phyloP scores from a whole-genome alignment of 2,797 vertebrate genomes.

The Sarcophilus harrisii region DNA sequence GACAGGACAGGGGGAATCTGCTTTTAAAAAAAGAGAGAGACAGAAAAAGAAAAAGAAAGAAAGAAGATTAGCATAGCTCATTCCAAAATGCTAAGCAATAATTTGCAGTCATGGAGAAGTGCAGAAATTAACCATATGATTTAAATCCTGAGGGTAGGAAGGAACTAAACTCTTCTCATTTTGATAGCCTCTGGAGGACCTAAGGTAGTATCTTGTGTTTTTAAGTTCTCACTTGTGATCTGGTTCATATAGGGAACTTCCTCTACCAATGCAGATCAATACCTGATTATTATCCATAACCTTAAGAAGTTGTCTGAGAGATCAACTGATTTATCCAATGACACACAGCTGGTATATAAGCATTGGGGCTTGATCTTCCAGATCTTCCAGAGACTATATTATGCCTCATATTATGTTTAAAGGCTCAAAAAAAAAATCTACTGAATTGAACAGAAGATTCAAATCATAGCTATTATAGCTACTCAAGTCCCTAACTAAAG shows the following conservation, averaged over 20 bases:
- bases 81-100: neutral
- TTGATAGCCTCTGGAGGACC: neutral
- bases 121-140: neutral
- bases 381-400: neutral
- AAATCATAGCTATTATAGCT: neutral
- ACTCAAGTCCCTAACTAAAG: neutral
- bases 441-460: conserved; percentile 10
- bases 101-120: neutral
- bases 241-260: neutral
- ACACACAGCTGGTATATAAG: neutral
- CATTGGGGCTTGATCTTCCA: neutral
- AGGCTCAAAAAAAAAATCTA: neutral
- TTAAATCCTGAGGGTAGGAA: neutral
- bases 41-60: neutral
- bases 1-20: neutral
- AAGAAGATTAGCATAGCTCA: neutral
- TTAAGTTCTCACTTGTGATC: neutral
- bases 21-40: no score
- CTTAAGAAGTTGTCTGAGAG: neutral
- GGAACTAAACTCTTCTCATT: neutral
- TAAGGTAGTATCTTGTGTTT: neutral
- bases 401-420: neutral
- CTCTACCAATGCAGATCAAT: neutral
- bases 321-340: neutral
- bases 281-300: neutral